Evolutionary conservation across 2,888 invertebrate genomes (phyloP).

Genomic region (Nomada hirtipes): DNA sequence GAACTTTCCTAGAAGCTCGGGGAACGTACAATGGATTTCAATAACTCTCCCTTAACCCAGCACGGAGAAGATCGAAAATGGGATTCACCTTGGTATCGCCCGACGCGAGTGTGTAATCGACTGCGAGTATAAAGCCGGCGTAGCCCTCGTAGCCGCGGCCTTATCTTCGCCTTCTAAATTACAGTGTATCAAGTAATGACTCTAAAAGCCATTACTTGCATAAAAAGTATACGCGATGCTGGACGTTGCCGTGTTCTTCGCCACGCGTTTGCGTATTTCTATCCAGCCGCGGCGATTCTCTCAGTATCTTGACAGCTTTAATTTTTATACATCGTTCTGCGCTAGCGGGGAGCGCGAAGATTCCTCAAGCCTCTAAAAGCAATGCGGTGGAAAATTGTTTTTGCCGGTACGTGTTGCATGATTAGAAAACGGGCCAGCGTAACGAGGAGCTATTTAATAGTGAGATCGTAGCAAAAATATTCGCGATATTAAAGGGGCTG

Average conservation of each 20-base stretch:
- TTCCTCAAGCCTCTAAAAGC: background rate
- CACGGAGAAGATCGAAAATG: slow-evolving; percentile 44
- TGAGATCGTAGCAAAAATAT: background rate
- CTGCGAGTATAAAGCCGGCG: slow-evolving; percentile 39
- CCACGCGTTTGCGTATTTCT: slow-evolving; percentile 26
- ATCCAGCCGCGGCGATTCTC: background rate
- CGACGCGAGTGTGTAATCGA: slow-evolving; percentile 52
- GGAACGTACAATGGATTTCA: slow-evolving; percentile 12
- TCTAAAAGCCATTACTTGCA: slow-evolving; percentile 57
- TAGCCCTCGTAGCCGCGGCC: slow-evolving; percentile 30
- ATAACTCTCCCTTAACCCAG: slow-evolving; percentile 11
- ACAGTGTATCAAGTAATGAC: slow-evolving; percentile 66
- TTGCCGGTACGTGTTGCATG: background rate
- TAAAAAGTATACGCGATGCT: slow-evolving; percentile 25
- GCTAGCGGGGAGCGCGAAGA: background rate
- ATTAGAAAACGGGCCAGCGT: background rate
- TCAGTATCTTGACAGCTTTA: slow-evolving; percentile 47
- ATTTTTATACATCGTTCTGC: slow-evolving; percentile 23
- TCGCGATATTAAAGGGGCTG: background rate
- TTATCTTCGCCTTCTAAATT: slow-evolving; percentile 63
- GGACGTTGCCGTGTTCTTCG: slow-evolving; percentile 20
- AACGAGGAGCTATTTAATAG: background rate
- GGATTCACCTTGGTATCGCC: slow-evolving; percentile 44
- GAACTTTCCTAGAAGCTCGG: slow-evolving; percentile 9
- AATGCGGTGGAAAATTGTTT: slow-evolving; percentile 18